Evolutionary conservation across 2,888 invertebrate genomes (phyloP), one percentile per base, ranked within the genome.

Genomic region (Ischnus inquisitorius): DNA sequence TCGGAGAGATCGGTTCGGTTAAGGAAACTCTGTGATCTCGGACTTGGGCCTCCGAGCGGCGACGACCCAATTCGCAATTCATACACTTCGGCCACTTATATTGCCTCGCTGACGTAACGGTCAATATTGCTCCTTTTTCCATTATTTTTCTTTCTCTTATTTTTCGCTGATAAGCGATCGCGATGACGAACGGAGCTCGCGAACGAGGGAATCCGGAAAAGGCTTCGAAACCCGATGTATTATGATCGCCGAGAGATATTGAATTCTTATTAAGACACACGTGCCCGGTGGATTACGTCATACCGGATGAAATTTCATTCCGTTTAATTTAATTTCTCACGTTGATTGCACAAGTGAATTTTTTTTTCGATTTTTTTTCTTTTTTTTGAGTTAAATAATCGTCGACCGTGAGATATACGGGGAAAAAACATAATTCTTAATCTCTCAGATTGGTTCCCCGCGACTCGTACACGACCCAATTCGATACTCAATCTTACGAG

Each of bases 11-110:
- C 51, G 64, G 60, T 68, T 83, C 80, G 76, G 57, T 60, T 68
- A 77, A 81, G 77, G 77, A 77, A 84, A 86, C 88, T 86, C 89
- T 88, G 88, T 90, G 91, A 91, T 91, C 90, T 86, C 88, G 89
- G 90, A 90, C 90, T 74, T 65, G 79, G 60, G 87, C 87, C 86
- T 68, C 46, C 51, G 34, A 2, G 34, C 77, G 77, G 86, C 82
- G 82, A 83, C 90, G 91, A 92, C 92, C 92, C 87, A 91, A 92
- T 91, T 92, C 87, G 84, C 87, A 82, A 88, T 79, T 89, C 89
- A 90, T 91, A 90, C 89, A 89, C 88, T 89, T 82, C 86, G 84
- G 64, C 12, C 25, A 25, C 28, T 60, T 14, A 19, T 12, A 57
- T 10, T 25, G 25, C 2, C 28, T 25, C 14, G 4, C 28, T 76